Conservation (phyloP, 2,113 vertebrate genomes). For the Taxidea taxus region DNA sequence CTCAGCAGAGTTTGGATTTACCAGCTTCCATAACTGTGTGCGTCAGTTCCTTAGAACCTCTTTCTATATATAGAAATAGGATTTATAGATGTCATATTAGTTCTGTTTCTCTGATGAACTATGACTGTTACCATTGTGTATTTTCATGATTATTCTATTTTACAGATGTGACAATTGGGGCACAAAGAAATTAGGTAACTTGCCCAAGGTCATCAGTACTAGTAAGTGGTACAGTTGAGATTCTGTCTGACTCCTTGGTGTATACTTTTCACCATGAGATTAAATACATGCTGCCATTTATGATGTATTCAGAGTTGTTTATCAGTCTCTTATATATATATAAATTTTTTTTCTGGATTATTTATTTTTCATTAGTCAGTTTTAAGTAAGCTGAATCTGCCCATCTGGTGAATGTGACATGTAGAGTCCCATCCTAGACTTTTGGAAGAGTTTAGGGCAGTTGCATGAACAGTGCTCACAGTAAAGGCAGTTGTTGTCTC, state of each 20-base stretch:
- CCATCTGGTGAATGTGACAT: background rate
- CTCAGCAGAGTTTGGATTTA: background rate
- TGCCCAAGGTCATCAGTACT: background rate
- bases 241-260: background rate
- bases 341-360: background rate
- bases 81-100: background rate
- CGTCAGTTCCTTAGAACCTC: background rate
- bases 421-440: background rate
- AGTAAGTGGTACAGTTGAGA: background rate
- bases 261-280: background rate
- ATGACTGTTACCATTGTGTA: background rate
- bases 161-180: background rate
- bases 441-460: background rate
- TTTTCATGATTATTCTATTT: background rate
- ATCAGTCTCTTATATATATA: background rate
- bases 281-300: background rate
- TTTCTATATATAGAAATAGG: background rate
- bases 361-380: background rate
- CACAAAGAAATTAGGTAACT: background rate
- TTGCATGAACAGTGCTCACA: fast-evolving
- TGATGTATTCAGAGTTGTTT: background rate
- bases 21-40: background rate
- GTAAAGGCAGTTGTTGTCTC: background rate
- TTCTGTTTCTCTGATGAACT: background rate
- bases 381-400: background rate